These are phyloP conservation scores for Sipha flava DNA, from an alignment of 1,140 invertebrate genomes.

Conservation along the genomic window DNA sequence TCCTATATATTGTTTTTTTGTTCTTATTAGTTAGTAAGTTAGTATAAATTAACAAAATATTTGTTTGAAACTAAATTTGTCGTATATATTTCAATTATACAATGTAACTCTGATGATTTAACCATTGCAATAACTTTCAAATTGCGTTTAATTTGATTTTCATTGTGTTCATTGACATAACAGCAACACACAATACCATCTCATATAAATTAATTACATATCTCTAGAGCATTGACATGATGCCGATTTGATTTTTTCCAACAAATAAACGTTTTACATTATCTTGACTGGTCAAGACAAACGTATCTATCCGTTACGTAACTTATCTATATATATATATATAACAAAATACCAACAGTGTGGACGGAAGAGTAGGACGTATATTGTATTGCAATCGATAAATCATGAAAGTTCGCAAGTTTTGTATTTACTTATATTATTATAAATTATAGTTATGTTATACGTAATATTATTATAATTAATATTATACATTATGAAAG, in stretches of 20 bases:
- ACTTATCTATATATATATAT: too few relatives aligned
- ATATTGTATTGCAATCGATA: neutral
- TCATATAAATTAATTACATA: neutral
- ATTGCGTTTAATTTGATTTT: too few relatives aligned
- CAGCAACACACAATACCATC: too few relatives aligned
- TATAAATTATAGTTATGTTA: neutral
- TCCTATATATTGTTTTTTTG: neutral
- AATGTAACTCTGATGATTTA: neutral
- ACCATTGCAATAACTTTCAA: neutral
- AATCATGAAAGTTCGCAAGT: neutral
- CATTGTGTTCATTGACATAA: too few relatives aligned
- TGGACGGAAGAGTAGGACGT: neutral
- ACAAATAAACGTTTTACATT: neutral
- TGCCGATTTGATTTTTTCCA: neutral
- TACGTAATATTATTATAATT: neutral
- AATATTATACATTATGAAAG: conserved; percentile 18
- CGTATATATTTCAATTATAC: neutral
- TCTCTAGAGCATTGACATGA: neutral
- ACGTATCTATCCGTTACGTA: too few relatives aligned
- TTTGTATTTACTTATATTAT: neutral
- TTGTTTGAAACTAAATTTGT: neutral
- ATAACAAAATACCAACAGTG: too few relatives aligned
- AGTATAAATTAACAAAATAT: neutral
- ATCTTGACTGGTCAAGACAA: too few relatives aligned
- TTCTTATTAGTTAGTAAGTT: neutral